Evolutionary conservation across 37 sponge, comb jelly and placozoan species (phyloP), one percentile per base, ranked within the genome.

Genomic region (Amphimedon queenslandica): DNA sequence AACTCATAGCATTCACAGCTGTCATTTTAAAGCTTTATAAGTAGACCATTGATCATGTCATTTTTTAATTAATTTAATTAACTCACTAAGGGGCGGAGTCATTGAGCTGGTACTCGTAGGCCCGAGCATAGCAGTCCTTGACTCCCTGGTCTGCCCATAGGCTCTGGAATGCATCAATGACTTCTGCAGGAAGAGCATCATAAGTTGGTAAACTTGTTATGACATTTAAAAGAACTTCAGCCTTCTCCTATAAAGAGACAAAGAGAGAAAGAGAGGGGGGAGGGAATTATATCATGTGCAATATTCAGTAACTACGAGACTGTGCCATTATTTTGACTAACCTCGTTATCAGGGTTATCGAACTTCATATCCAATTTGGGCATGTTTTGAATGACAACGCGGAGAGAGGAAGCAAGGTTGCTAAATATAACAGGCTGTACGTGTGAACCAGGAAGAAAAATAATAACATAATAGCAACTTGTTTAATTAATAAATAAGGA

Each of bases 1-100:
- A n/a, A n/a, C n/a, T n/a, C n/a, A n/a, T n/a, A n/a, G n/a, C n/a
- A n/a, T n/a, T n/a, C n/a, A n/a, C n/a, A n/a, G n/a, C n/a, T n/a
- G n/a, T n/a, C n/a, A n/a, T n/a, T n/a, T n/a, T n/a, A n/a, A n/a
- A n/a, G n/a, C n/a, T n/a, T n/a, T n/a, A n/a, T n/a, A n/a, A n/a
- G n/a, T n/a, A n/a, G n/a, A n/a, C n/a, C n/a, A n/a, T n/a, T n/a
- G n/a, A n/a, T n/a, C n/a, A n/a, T n/a, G n/a, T n/a, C n/a, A n/a
- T n/a, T n/a, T n/a, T n/a, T n/a, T n/a, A n/a, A n/a, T n/a, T n/a
- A n/a, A n/a, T n/a, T n/a, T n/a, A n/a, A n/a, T n/a, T n/a, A 3
- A 82, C 98, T 89, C 43, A 97, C 98, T 97, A 97, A 4, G 92
- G 89, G 21, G 98, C 98, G 0, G 98, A 97, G 70, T 97, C 98